Evolutionary conservation across 2,113 vertebrate species (phyloP).

Genomic region (Junco hyemalis): DNA sequence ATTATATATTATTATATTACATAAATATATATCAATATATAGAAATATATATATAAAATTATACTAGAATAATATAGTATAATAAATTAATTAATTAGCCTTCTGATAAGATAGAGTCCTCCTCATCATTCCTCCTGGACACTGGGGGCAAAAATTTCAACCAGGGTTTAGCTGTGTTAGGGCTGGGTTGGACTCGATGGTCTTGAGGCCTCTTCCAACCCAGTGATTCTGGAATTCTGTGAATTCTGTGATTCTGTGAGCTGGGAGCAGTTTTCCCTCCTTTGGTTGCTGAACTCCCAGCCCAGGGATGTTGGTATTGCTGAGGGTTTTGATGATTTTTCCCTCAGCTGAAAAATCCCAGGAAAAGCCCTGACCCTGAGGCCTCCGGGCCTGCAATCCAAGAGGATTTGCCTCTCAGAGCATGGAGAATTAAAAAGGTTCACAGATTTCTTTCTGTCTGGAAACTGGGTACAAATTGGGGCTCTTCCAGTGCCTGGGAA

Average conservation of each 20-base stretch:
- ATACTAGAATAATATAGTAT: no score
- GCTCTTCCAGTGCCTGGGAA: slow-evolving; percentile 18
- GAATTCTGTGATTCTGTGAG: background rate
- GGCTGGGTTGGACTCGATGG: background rate
- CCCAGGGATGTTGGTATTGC: background rate
- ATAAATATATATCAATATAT: no score
- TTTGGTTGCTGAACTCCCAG: background rate
- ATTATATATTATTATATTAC: no score
- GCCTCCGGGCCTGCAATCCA: background rate
- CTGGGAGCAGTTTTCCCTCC: background rate
- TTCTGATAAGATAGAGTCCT: no score
- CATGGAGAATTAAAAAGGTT: slow-evolving; percentile 49
- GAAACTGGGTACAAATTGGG: background rate
- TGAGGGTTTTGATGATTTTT: background rate
- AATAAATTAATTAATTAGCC: no score
- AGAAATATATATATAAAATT: no score
- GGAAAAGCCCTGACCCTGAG: background rate
- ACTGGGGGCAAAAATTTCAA: no score
- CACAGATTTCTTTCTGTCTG: slow-evolving; percentile 48
- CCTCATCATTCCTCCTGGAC: no score
- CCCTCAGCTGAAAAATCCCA: background rate
- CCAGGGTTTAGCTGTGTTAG: background rate
- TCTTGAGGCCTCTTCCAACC: background rate
- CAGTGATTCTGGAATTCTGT: background rate
- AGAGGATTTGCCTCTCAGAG: slow-evolving; percentile 37